Percentiles rank a stretch among this genome's conserved stretches.
Evolutionary conservation across 1,140 invertebrate genomes (phyloP).

Genomic region (Drosophila pseudoananassae): DNA sequence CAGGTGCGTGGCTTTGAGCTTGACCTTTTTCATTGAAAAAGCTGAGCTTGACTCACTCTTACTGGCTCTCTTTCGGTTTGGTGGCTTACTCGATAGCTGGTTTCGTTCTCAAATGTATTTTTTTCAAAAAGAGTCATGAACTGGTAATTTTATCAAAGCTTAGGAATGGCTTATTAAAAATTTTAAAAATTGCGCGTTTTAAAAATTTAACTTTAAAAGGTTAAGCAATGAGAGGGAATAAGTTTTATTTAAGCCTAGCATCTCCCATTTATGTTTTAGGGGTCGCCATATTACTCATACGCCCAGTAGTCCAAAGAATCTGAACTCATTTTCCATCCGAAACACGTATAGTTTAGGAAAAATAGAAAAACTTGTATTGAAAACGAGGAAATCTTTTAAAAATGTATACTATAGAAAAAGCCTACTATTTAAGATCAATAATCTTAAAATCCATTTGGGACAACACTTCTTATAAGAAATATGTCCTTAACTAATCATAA

Average conservation of each 20-base stretch:
- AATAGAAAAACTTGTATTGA: neutral
- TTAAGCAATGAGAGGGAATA: no score
- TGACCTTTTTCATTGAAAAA: conserved; percentile 15
- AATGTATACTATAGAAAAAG: no score
- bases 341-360: neutral
- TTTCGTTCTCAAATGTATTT: no score
- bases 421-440: neutral
- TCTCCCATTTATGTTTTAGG: no score
- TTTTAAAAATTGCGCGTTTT: no score
- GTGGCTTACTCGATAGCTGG: no score
- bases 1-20: conserved; percentile 7
- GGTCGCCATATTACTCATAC: neutral
- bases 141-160: neutral
- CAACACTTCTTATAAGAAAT: neutral
- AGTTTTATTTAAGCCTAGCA: no score
- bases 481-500: no score
- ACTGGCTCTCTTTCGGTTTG: no score
- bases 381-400: neutral
- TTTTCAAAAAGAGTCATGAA: no score
- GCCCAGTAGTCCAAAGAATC: neutral
- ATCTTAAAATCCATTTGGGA: neutral
- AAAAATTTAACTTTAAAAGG: no score
- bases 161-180: neutral
- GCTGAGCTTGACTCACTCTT: neutral
- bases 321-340: no score